A percentile compares a stretch with the other conserved stretches of the same genome.
These are phyloP conservation scores for Drosophila testacea DNA, from an alignment of 2,888 invertebrate genomes.

Conservation along the genomic window DNA sequence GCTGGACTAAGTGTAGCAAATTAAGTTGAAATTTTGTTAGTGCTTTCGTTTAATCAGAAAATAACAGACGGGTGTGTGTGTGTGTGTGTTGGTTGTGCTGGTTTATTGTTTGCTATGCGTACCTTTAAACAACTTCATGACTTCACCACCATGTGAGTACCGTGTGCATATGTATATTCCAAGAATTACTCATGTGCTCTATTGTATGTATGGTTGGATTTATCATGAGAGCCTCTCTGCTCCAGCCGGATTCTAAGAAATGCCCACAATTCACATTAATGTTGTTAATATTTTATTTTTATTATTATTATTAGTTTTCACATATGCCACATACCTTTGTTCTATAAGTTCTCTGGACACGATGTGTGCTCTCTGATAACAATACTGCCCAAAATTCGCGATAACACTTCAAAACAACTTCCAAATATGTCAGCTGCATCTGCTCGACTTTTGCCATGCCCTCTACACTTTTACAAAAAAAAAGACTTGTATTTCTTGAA, in stretches of 20 bases:
- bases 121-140: constrained; percentile 66
- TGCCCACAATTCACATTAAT: constrained; percentile 63
- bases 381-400: constrained; percentile 10
- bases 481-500: no score
- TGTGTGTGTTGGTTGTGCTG: constrained; percentile 10
- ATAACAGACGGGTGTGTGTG: constrained; percentile 21
- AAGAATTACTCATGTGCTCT: constrained; percentile 53
- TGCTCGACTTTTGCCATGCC: not conserved
- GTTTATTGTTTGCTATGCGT: constrained; percentile 31
- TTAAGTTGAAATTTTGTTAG: constrained; percentile 71
- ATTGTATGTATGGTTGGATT: constrained; percentile 45
- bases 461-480: not conserved
- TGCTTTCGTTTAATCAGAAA: constrained; percentile 78
- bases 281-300: constrained; percentile 60
- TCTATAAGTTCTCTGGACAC: constrained; percentile 1
- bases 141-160: constrained; percentile 67
- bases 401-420: constrained; percentile 27
- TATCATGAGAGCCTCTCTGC: constrained; percentile 67
- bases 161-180: constrained; percentile 71
- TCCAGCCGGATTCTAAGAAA: constrained; percentile 57
- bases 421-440: not conserved
- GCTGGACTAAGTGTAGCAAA: constrained; percentile 53
- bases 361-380: constrained; percentile 27
- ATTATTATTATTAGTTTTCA: constrained; percentile 10
- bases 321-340: constrained; percentile 8